These are phyloP conservation scores for Agraylea sexmaculata DNA, from an alignment of 1,140 invertebrate species.

Conservation along the genomic window DNA sequence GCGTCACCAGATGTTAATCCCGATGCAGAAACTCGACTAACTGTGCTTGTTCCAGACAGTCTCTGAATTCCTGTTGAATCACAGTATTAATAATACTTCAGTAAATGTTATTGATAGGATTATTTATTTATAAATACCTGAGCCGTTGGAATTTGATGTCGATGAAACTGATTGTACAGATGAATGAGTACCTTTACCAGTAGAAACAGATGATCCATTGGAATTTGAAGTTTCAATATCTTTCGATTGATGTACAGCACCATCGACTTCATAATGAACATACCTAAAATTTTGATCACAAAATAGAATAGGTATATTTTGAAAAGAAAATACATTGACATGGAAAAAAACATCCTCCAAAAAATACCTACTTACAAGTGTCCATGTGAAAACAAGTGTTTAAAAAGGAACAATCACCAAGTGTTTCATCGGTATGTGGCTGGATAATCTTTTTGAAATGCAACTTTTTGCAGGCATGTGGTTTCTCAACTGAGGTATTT, in stretches of 20 bases:
- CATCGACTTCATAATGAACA: conserved; percentile 89
- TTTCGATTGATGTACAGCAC: conserved; percentile 22
- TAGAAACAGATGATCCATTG: conserved; percentile 4
- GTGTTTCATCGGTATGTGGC: conserved; percentile 87
- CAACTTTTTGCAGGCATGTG: conserved; percentile 64
- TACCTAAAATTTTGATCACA: conserved; percentile 46
- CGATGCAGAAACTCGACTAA: conserved; percentile 14
- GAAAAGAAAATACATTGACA: conserved; percentile 6
- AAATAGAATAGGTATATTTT: conserved; percentile 4
- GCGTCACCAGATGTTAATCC: conserved; percentile 36
- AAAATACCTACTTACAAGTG: conserved; percentile 70
- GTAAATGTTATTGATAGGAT: background rate
- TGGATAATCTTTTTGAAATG: conserved; percentile 98
- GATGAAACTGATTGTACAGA: conserved; percentile 13
- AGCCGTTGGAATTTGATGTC: conserved; percentile 14
- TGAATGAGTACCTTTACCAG: conserved; percentile 16
- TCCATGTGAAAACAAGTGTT: conserved; percentile 99
- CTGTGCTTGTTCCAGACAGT: conserved; percentile 13
- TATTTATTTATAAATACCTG: conserved; percentile 7
- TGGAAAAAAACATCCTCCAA: background rate
- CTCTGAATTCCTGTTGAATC: conserved; percentile 12
- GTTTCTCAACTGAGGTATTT: background rate
- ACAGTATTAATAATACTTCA: conserved; percentile 3
- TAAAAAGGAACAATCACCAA: conserved; percentile 94
- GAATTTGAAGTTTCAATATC: conserved; percentile 15